phyloP scores from a whole-genome alignment of 2,888 invertebrate genomes.

The Pandemis cinnamomeana region DNA sequence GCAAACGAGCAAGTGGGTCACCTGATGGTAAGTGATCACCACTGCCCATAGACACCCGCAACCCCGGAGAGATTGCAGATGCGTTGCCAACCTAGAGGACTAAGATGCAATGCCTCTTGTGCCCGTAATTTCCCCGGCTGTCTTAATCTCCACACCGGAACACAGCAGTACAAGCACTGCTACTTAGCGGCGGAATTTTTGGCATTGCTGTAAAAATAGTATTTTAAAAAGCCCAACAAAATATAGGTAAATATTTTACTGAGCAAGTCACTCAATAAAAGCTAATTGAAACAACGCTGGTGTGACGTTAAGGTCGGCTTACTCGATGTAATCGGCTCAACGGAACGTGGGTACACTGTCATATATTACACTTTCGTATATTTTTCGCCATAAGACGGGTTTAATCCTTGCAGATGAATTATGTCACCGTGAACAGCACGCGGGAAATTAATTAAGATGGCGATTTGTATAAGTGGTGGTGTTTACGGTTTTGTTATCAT shows the following conservation, averaged over 20 bases:
- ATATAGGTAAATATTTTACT: constrained; percentile 29
- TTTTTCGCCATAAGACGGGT: constrained; percentile 40
- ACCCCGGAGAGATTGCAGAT: too few species aligned
- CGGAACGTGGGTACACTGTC: constrained; percentile 52
- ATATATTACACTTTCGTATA: constrained; percentile 41
- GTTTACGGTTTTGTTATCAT: background rate
- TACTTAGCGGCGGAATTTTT: too few species aligned
- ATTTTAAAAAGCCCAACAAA: too few species aligned
- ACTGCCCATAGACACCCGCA: too few species aligned
- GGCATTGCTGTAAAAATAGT: too few species aligned
- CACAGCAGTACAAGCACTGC: too few species aligned
- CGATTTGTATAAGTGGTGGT: background rate
- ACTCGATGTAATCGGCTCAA: constrained; percentile 71
- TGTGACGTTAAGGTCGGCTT: constrained; percentile 60
- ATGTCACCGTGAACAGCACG: constrained; percentile 46
- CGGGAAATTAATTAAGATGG: constrained; percentile 31
- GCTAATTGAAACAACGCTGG: constrained; percentile 65
- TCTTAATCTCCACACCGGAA: too few species aligned
- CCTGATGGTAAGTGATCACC: too few species aligned
- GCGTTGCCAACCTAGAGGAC: too few species aligned
- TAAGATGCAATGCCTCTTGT: too few species aligned
- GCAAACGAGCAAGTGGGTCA: too few species aligned
- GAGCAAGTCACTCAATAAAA: constrained; percentile 48
- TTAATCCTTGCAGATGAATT: constrained; percentile 46
- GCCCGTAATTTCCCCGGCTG: too few species aligned